Conservation (phyloP, 2,797 vertebrate genomes). For the Euthynnus affinis region DNA sequence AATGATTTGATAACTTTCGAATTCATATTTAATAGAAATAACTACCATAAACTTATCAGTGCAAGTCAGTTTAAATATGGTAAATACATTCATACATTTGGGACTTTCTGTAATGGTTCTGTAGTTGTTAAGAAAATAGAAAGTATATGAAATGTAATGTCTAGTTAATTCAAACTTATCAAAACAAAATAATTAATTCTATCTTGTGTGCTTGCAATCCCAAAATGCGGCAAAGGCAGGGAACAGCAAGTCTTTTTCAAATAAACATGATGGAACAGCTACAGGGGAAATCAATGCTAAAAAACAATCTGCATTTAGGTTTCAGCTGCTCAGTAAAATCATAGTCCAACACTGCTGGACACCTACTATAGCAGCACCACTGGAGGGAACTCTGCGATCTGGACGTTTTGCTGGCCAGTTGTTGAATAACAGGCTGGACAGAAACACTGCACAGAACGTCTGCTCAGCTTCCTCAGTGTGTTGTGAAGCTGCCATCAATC, state of each 20-base stretch:
- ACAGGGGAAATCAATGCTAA: background rate
- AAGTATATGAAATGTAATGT: background rate
- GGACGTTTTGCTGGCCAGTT: background rate
- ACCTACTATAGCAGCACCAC: background rate
- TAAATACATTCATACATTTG: background rate
- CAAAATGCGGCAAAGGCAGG: background rate
- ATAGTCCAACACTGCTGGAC: background rate
- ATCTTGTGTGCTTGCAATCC: background rate
- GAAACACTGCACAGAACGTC: background rate
- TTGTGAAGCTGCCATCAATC: constrained; percentile 40
- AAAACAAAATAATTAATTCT: background rate
- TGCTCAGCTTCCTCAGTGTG: background rate
- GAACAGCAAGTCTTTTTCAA: background rate
- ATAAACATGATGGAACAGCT: background rate
- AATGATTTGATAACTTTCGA: background rate
- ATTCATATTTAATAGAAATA: constrained; percentile 13
- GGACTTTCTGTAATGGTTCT: background rate
- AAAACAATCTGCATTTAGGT: background rate
- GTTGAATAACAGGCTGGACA: background rate
- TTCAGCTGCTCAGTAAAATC: constrained; percentile 5
- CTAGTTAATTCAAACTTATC: background rate
- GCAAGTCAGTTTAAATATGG: background rate
- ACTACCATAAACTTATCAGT: background rate
- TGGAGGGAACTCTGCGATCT: background rate
- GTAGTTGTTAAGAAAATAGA: background rate